These are phyloP conservation scores for Phyllostomus discolor DNA, from an alignment of 2,113 vertebrate species.

Conservation along the genomic window DNA sequence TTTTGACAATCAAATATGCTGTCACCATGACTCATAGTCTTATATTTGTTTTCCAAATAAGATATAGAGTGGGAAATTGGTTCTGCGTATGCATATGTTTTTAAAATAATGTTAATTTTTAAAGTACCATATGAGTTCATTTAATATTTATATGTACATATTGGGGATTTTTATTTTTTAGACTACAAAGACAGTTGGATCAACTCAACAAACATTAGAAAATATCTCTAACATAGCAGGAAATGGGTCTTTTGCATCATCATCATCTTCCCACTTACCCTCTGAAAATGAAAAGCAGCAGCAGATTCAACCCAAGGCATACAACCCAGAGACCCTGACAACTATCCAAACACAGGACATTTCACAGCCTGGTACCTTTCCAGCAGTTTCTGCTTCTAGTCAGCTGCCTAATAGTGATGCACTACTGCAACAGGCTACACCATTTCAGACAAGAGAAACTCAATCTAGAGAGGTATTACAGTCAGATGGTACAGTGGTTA, in stretches of 20 bases:
- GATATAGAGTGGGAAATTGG: background rate
- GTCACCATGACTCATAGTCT: background rate
- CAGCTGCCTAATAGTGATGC: constrained; percentile 84
- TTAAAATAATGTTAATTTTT: constrained; percentile 37
- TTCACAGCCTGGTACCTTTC: constrained; percentile 83
- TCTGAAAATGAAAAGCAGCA: constrained; percentile 88
- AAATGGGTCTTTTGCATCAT: constrained; percentile 82
- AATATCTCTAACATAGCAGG: constrained; percentile 82
- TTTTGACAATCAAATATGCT: background rate
- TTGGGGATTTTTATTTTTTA: constrained; percentile 70
- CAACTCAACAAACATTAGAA: constrained; percentile 87
- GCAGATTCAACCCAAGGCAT: constrained; percentile 83
- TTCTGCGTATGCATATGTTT: background rate
- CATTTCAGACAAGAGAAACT: constrained; percentile 85
- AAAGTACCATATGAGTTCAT: background rate
- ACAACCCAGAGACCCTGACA: constrained; percentile 85
- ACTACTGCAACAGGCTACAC: constrained; percentile 88
- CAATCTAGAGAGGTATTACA: constrained; percentile 87
- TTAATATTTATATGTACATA: constrained; percentile 10
- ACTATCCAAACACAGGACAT: constrained; percentile 93
- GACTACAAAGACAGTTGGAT: constrained; percentile 86
- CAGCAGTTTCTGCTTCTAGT: constrained; percentile 79
- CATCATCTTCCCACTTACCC: constrained; percentile 85
- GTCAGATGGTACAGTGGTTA: constrained; percentile 78
- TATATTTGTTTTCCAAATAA: background rate